Conservation (phyloP, 2,113 vertebrate genomes). For the Sclerurus mexicanus region DNA sequence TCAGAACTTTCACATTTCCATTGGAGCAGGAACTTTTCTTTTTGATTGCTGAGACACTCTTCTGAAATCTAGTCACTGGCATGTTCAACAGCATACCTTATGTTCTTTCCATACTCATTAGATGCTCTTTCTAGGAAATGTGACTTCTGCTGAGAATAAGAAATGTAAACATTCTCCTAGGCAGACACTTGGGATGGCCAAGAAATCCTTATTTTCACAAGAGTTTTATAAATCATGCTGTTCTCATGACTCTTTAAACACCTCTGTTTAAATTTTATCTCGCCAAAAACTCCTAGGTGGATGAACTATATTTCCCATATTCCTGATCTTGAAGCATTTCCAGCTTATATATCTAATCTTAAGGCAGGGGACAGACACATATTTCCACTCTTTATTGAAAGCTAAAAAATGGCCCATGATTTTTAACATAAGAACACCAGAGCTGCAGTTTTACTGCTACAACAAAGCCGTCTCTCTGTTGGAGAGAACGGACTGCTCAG, state of each 20-base stretch:
- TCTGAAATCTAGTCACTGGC: neutral
- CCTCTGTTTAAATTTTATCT: neutral
- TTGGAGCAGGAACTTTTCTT: neutral
- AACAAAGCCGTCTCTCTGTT: neutral
- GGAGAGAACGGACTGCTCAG: neutral
- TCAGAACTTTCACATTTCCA: neutral
- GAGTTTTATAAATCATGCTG: neutral
- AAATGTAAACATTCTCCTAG: neutral
- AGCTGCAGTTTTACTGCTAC: neutral
- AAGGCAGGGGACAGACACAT: neutral
- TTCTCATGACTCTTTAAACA: neutral
- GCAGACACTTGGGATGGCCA: neutral
- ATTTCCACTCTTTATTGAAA: neutral
- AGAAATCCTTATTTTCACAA: neutral
- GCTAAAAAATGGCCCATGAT: rapidly evolving
- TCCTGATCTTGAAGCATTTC: neutral
- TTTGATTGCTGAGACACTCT: neutral
- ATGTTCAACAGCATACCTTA: neutral
- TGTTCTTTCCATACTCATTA: neutral
- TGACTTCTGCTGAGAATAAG: neutral
- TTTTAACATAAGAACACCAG: neutral
- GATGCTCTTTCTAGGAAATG: neutral
- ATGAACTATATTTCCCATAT: neutral
- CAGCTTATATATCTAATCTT: neutral
- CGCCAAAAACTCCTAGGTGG: neutral